Base-by-base conservation (phyloP, 2,113 vertebrate genomes). In the Bubo blakistoni region DNA sequence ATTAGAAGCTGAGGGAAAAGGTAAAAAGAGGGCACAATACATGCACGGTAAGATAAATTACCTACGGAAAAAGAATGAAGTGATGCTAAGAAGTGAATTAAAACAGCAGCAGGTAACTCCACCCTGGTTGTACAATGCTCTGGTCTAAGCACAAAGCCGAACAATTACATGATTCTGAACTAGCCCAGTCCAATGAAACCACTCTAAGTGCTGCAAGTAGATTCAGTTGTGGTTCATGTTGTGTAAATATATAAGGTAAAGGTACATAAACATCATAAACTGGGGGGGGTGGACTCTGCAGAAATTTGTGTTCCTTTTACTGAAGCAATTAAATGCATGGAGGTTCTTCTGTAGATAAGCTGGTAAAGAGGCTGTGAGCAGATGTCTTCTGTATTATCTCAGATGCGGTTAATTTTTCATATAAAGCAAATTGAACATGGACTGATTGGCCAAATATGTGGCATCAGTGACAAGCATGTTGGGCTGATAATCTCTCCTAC, bases 171-270 rank as follows among this genome's bases (percentile, higher is more conserved):
- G 13, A 17, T 44, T 36, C 52, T 42, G 42, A 80, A 6, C 16
- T 24, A 52, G 34, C 15, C 13, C 10, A 7, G 22, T 20, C 52
- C 13, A 5, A 1, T 13, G 52, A 54, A 70, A 69, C n/a, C 22
- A 0, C 55, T 57, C 10, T 21, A 20, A 1, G 4, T 7, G 4
- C 42, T 27, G 7, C 11, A 38, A 13, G 27, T 7, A 27, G n/a
- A 7, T 42, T 67, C 47, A 16, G 0, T 21, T 38, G 22, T 51
- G 61, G 40, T 63, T 88, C 32, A 1, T 40, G 32, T 38, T 0
- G 0, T 27, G 22, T 15, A 70, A 73, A 38, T 36, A 18, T 3
- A 4, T 26, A 38, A 38, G 49, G 52, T 66, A 69, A 94, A 91
- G 38, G 46, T 71, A 38, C 26, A 20, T 10, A 38, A 63, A 57